A percentile compares a stretch with the other conserved stretches of the same genome.
Conservation (phyloP, 2,888 invertebrate species). For the Euphydryas editha region DNA sequence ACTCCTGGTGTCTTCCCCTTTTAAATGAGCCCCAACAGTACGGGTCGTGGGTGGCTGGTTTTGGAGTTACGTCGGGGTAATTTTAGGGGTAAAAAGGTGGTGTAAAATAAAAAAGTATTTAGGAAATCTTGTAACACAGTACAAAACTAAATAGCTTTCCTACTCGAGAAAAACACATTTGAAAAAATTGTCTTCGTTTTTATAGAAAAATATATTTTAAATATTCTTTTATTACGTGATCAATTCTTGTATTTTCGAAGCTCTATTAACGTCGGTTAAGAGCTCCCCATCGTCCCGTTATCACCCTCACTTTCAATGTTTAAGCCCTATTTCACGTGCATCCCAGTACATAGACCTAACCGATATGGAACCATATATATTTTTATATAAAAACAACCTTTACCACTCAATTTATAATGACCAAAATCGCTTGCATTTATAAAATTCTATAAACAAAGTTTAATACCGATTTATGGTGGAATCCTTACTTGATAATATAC, state of each 20-base stretch:
- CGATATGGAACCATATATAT: not conserved
- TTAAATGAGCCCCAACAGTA: no score
- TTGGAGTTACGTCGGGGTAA: no score
- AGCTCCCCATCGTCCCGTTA: constrained; percentile 42
- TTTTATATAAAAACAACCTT: constrained; percentile 2
- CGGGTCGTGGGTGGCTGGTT: no score
- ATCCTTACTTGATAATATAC: constrained; percentile 19
- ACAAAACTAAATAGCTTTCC: no score
- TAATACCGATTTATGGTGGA: not conserved
- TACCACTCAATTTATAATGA: not conserved
- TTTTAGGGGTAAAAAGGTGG: no score
- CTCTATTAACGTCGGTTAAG: constrained; percentile 28
- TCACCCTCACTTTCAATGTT: constrained; percentile 40
- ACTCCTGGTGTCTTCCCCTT: no score
- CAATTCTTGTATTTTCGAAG: constrained; percentile 13
- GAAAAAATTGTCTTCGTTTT: no score
- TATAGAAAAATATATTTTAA: not conserved
- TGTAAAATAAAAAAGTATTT: no score
- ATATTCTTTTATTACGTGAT: not conserved
- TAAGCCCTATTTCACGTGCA: constrained; percentile 42
- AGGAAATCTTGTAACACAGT: no score
- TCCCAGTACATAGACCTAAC: constrained; percentile 19
- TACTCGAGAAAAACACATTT: no score
- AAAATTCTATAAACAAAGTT: not conserved
- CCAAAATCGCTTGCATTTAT: not conserved